Conservation (phyloP, 2,797 vertebrate genomes). For the Sebastes minor region DNA sequence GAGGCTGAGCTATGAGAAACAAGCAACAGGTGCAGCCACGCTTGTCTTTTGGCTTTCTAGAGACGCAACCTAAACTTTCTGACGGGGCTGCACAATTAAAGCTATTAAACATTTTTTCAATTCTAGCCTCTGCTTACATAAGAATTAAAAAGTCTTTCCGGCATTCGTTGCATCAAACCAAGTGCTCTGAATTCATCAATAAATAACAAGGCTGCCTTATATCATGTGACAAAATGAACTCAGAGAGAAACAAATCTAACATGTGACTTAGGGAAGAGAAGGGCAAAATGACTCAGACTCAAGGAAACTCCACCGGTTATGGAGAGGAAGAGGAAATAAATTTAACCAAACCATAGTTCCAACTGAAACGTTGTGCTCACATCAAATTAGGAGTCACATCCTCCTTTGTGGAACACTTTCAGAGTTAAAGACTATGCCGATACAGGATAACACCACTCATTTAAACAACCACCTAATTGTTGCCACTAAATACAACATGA, state of each 20-base stretch:
- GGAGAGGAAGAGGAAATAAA: conserved; percentile 21
- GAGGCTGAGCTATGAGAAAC: background rate
- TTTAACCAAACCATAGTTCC: conserved; percentile 5
- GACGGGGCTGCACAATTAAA: background rate
- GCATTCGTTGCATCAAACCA: background rate
- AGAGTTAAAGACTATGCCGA: conserved; percentile 5
- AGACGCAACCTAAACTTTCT: background rate
- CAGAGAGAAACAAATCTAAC: background rate
- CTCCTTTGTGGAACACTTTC: conserved; percentile 16
- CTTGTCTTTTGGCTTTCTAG: background rate
- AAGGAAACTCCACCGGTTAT: background rate
- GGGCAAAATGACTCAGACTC: conserved; percentile 1
- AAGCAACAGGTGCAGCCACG: conserved; percentile 57
- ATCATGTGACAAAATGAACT: background rate
- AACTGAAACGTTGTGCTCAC: conserved; percentile 7
- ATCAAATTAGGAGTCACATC: conserved; percentile 2
- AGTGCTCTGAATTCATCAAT: background rate
- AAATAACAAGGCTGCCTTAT: background rate
- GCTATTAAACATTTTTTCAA: background rate
- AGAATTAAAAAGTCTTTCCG: background rate
- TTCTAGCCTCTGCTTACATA: background rate
- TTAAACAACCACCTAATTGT: conserved; percentile 4
- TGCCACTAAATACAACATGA: conserved; percentile 20
- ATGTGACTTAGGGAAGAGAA: background rate
- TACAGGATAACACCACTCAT: conserved; percentile 4